phyloP scores from a whole-genome alignment of 2,113 vertebrate genomes.

The Cryptomyrus ogoouensis region DNA sequence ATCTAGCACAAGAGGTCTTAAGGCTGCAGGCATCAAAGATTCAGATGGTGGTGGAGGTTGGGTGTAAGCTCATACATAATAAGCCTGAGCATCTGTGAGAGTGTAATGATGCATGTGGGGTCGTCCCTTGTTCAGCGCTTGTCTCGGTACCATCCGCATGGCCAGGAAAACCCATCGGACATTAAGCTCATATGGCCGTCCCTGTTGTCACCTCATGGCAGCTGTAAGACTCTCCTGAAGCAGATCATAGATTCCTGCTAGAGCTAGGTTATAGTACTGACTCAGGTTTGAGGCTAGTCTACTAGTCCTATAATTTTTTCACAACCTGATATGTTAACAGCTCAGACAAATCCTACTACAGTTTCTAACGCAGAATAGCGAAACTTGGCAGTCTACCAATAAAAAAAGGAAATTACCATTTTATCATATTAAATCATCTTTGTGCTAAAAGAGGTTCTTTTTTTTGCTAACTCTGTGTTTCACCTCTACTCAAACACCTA shows the following conservation, averaged over 20 bases:
- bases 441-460: background rate
- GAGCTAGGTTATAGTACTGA: background rate
- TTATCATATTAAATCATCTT: background rate
- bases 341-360: background rate
- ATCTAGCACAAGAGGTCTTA: background rate
- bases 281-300: background rate
- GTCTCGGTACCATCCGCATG: constrained; percentile 42
- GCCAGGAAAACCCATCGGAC: constrained; percentile 49
- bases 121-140: constrained; percentile 49
- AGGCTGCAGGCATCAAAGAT: background rate
- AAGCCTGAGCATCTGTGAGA: background rate
- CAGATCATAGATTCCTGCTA: background rate
- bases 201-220: background rate
- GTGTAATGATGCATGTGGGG: background rate
- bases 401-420: background rate
- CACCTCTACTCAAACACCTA: background rate
- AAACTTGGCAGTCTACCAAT: background rate
- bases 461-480: background rate
- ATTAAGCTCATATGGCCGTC: constrained; percentile 24
- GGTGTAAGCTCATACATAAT: background rate
- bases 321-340: no score
- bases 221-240: background rate
- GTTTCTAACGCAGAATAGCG: background rate
- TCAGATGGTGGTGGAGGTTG: background rate
- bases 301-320: background rate